Conservation (phyloP, 2,888 invertebrate species). For the Epinotia brunnichana region DNA sequence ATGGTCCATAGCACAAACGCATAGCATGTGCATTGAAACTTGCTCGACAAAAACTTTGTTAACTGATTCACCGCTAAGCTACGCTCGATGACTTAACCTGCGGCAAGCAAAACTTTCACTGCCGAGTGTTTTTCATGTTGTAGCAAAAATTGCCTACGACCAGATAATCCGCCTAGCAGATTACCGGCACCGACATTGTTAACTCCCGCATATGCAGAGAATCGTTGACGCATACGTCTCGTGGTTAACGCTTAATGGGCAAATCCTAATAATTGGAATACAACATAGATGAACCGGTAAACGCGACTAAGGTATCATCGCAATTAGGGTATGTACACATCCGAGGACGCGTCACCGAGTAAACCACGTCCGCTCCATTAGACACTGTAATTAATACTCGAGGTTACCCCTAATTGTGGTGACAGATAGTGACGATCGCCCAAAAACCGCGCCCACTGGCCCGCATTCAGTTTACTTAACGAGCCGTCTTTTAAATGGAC, state of each 20-base stretch:
- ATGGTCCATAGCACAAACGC: too few species aligned
- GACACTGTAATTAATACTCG: slow-evolving; percentile 81
- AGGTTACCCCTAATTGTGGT: slow-evolving; percentile 77
- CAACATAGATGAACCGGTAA: slow-evolving; percentile 40
- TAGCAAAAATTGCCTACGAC: neutral
- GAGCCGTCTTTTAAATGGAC: slow-evolving; percentile 30
- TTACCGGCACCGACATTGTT: neutral
- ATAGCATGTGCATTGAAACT: too few species aligned
- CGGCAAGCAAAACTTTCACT: too few species aligned
- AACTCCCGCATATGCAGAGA: neutral
- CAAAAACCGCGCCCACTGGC: slow-evolving; percentile 69
- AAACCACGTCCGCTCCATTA: slow-evolving; percentile 75
- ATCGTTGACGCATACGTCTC: neutral
- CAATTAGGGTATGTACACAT: slow-evolving; percentile 65
- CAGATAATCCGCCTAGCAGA: neutral
- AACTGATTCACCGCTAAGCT: too few species aligned
- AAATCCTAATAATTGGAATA: slow-evolving; percentile 52
- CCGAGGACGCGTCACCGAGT: slow-evolving; percentile 64
- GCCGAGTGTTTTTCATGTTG: neutral
- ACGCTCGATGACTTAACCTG: too few species aligned
- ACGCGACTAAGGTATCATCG: slow-evolving; percentile 47
- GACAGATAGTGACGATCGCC: slow-evolving; percentile 70
- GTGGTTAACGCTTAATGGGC: neutral
- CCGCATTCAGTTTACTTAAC: slow-evolving; percentile 41
- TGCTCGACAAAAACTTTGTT: too few species aligned